Percentiles rank a stretch among this genome's conserved stretches.
Conservation (phyloP, 2,113 vertebrate genomes). For the Hiodon tergisus region DNA sequence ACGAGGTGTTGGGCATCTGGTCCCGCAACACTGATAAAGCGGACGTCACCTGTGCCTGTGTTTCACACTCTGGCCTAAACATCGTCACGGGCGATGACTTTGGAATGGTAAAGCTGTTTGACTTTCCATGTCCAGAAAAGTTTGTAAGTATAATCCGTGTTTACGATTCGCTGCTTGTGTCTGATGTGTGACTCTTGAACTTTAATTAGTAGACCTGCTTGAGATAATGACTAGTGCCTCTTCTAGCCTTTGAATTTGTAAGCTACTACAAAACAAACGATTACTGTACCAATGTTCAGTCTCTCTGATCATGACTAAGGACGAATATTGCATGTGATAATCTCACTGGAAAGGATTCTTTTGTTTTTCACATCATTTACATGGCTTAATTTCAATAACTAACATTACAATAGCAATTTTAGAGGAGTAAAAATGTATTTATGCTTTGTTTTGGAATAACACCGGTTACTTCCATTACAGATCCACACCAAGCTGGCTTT, state of each 20-base stretch:
- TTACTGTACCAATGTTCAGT: neutral
- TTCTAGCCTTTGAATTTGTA: neutral
- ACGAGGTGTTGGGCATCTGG: slow-evolving; percentile 95
- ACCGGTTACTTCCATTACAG: too few species aligned
- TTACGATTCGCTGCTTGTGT: slow-evolving; percentile 21
- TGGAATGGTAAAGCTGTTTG: slow-evolving; percentile 96
- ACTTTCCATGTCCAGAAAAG: slow-evolving; percentile 96
- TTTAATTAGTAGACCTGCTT: neutral
- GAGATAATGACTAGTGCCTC: neutral
- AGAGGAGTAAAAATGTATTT: too few species aligned
- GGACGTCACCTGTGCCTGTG: slow-evolving; percentile 91
- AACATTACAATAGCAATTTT: too few species aligned
- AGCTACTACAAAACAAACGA: neutral
- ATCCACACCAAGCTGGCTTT: too few species aligned
- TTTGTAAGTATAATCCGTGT: slow-evolving; percentile 77
- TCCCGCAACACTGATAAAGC: slow-evolving; percentile 91
- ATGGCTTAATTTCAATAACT: too few species aligned
- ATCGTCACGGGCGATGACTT: slow-evolving; percentile 95
- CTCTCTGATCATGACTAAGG: too few species aligned
- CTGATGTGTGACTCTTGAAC: slow-evolving; percentile 19
- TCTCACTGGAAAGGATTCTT: too few species aligned
- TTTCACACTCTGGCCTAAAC: slow-evolving; percentile 94
- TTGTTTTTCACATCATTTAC: too few species aligned
- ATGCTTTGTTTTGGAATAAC: too few species aligned
- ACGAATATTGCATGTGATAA: too few species aligned